Evolutionary conservation across 1,140 invertebrate genomes (phyloP), one percentile per base, ranked within the genome.

Genomic region (Manduca sexta): DNA sequence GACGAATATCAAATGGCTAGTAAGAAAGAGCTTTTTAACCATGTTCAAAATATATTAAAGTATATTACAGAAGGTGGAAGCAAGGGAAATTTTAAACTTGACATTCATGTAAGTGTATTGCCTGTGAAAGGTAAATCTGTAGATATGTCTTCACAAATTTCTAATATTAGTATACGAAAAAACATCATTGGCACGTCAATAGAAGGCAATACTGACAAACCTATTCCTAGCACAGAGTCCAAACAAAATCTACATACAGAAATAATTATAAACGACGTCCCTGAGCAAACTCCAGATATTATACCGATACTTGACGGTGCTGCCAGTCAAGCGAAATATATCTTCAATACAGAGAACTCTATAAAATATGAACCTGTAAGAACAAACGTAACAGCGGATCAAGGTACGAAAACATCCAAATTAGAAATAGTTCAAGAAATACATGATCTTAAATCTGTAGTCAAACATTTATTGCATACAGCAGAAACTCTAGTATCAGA

Each of bases 301-400:
- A 72, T 82, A 44, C 56, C 75, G 5, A 35, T 81, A 48, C 60
- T 78, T 3, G 74, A 81, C 49, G 54, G 68, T 34, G 56, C 71
- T 37, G 51, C 44, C 3, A 78, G 69, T 45, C 58, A 73, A 49
- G 40, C 49, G 8, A 71, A 69, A 58, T 73, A 72, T 51, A 57
- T 74, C 14, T 50, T 55, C 10, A 56, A 46, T 48, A 46, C 60
- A 42, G 10, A 39, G 11, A 18, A 18, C 17, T 6, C 10, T 7
- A 17, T n/a, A 18, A 39, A 52, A 14, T 17, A 53, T 51, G 15
- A 58, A 37, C 18, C 46, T 52, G 33, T 40, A 18, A 55, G 17
- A 50, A 56, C n/a, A 46, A 30, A 53, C 16, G 31, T 49, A 10
- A 42, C n/a, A 30, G 29, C 31, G 7, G 40, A 54, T 35, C 17